Evolutionary conservation across 2,797 vertebrate species (phyloP), one percentile per base, ranked within the genome.

Genomic region (Acrocephalus scirpaceus): DNA sequence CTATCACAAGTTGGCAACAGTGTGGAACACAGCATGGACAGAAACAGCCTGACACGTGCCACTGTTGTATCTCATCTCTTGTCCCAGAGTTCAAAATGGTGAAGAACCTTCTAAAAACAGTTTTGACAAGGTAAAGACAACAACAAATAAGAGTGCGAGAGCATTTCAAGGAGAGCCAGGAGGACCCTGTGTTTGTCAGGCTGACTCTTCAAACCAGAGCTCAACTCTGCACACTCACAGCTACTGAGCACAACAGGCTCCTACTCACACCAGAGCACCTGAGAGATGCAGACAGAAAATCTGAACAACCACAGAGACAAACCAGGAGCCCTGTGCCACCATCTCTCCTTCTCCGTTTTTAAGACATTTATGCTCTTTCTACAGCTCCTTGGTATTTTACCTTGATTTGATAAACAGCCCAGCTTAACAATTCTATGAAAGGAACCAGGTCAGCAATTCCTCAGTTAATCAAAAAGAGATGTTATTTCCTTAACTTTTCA

Each of bases 201-300:
- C 54, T 23, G 83, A 91, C 96, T 97, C 97, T 97, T 97, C 98
- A 98, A 98, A 54, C 42, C 36, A 94, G 95, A 92, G 91, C 62
- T 88, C 65, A 90, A 94, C 98, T 97, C 60, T 23, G 15, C 16
- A 78, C 44, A 13, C 70, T 97, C 90, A 97, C 78, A 94, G 96
- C 90, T 97, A 97, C 98, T 92, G 97, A 98, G 98, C 94, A 96
- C 97, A 97, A 96, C 85, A 94, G 92, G 92, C 92, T 81, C 96
- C 90, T 91, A 97, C 97, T 98, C 98, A 96, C 84, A 83, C 4
- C 13, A 77, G 47, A 91, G 57, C 65, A 94, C 96, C 97, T 71
- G 88, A 80, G 78, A 67, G 69, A 69, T 7, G 23, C 3, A 97
- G 96, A 96, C 96, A 97, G 92, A 90, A 87, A 96, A 94, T 97